These are phyloP conservation scores for Mechanitis mazaeus DNA, from an alignment of 2,888 invertebrate species.

Conservation along the genomic window DNA sequence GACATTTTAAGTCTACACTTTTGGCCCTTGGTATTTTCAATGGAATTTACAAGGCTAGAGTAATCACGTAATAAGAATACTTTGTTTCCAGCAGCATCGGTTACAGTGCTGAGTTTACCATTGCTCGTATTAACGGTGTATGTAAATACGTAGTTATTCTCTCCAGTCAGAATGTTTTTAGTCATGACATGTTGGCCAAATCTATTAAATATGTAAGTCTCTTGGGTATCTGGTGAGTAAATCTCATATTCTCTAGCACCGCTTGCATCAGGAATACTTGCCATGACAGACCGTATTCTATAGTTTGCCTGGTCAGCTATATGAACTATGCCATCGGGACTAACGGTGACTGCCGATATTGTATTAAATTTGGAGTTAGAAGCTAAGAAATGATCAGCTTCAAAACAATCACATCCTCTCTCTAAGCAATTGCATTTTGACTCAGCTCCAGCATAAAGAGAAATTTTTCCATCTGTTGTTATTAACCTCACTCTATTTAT, in stretches of 20 bases:
- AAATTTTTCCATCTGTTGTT: constrained; percentile 94
- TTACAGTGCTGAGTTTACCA: constrained; percentile 94
- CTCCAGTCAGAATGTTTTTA: constrained; percentile 95
- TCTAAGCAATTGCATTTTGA: constrained; percentile 95
- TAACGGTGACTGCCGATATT: constrained; percentile 93
- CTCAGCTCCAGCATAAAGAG: constrained; percentile 95
- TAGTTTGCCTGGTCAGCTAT: constrained; percentile 97
- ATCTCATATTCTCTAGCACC: constrained; percentile 93
- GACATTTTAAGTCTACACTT: constrained; percentile 94
- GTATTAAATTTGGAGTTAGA: constrained; percentile 96
- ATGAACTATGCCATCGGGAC: constrained; percentile 95
- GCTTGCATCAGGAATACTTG: constrained; percentile 91
- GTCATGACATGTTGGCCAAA: constrained; percentile 97
- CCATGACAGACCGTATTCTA: constrained; percentile 90
- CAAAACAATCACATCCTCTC: constrained; percentile 93
- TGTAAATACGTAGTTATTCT: constrained; percentile 93
- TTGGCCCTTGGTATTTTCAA: constrained; percentile 95
- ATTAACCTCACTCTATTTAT: constrained; percentile 94
- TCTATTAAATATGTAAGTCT: constrained; percentile 93
- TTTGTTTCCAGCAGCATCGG: constrained; percentile 94
- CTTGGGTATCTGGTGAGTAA: constrained; percentile 95
- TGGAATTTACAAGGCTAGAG: constrained; percentile 92
- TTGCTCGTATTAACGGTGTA: constrained; percentile 98
- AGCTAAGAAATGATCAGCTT: constrained; percentile 93
- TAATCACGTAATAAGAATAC: constrained; percentile 89